Conservation (phyloP, 2,797 vertebrate genomes). For the Sebastes melanostomus region DNA sequence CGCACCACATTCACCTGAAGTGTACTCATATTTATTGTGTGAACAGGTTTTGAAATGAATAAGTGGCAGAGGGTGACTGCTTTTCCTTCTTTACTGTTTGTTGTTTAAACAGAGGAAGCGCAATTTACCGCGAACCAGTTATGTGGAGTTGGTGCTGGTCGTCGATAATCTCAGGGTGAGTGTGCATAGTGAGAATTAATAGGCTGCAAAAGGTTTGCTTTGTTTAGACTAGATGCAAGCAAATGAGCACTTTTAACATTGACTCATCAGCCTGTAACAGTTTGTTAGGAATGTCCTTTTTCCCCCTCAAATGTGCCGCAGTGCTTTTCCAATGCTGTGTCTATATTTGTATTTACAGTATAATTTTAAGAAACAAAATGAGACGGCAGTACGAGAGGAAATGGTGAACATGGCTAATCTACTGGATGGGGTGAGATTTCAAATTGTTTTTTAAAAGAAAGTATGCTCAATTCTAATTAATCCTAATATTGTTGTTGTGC, state of each 20-base stretch:
- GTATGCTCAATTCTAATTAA: fast-evolving
- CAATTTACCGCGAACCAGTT: constrained; percentile 84
- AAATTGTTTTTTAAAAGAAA: background rate
- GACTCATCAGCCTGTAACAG: background rate
- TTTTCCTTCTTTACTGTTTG: background rate
- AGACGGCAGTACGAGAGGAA: constrained; percentile 79
- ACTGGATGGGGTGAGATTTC: constrained; percentile 85
- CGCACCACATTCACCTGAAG: background rate
- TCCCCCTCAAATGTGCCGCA: background rate
- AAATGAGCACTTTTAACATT: background rate
- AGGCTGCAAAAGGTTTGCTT: background rate
- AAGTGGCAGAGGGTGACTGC: background rate
- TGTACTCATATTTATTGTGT: background rate
- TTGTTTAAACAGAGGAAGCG: constrained; percentile 81
- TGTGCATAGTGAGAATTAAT: background rate
- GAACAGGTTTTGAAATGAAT: background rate
- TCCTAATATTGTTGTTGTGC: background rate
- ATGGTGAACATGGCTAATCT: constrained; percentile 86
- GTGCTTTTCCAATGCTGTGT: background rate
- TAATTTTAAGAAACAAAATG: constrained; percentile 65
- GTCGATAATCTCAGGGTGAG: constrained; percentile 89
- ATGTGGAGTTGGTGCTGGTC: constrained; percentile 88
- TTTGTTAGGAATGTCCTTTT: background rate
- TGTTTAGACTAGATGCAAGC: background rate
- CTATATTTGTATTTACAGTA: constrained; percentile 78